A percentile compares a stretch with the other conserved stretches of the same genome.
Conservation (phyloP, 2,113 vertebrate species). For the Coryphaenoides rupestris region DNA sequence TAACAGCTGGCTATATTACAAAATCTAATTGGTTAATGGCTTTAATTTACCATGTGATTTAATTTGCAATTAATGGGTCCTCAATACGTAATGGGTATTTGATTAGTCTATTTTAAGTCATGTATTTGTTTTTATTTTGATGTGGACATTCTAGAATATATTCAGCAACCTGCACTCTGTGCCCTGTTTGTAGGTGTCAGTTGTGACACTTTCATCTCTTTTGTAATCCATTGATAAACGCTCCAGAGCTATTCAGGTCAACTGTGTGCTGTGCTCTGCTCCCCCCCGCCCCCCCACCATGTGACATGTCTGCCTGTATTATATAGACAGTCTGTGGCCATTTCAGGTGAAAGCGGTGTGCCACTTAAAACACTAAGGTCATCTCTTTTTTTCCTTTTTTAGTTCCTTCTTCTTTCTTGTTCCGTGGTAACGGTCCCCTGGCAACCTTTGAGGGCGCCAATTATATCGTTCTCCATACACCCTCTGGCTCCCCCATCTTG, state of each 20-base stretch:
- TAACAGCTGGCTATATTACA: neutral
- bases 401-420: constrained; percentile 41
- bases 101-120: too few species aligned
- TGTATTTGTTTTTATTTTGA: too few species aligned
- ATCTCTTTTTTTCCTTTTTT: constrained; percentile 23
- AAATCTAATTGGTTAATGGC: too few species aligned
- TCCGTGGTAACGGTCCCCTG: constrained; percentile 58
- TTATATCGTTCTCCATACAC: constrained; percentile 47
- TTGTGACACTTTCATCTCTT: too few species aligned
- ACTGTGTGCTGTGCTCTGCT: too few species aligned
- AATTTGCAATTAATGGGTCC: too few species aligned
- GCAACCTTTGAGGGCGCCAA: constrained; percentile 55
- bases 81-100: too few species aligned
- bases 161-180: neutral
- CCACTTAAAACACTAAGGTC: constrained; percentile 28
- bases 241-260: too few species aligned
- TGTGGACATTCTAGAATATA: too few species aligned
- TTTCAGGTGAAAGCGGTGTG: constrained; percentile 16
- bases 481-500: constrained; percentile 27
- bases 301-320: neutral
- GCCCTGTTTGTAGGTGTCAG: neutral
- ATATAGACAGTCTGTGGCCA: constrained; percentile 9
- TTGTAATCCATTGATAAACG: too few species aligned
- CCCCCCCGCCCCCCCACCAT: too few species aligned
- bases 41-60: too few species aligned